Evolutionary conservation across 2,888 invertebrate species (phyloP), one percentile per base, ranked within the genome.

Genomic region (Scaptodrosophila latifasciaeformis): DNA sequence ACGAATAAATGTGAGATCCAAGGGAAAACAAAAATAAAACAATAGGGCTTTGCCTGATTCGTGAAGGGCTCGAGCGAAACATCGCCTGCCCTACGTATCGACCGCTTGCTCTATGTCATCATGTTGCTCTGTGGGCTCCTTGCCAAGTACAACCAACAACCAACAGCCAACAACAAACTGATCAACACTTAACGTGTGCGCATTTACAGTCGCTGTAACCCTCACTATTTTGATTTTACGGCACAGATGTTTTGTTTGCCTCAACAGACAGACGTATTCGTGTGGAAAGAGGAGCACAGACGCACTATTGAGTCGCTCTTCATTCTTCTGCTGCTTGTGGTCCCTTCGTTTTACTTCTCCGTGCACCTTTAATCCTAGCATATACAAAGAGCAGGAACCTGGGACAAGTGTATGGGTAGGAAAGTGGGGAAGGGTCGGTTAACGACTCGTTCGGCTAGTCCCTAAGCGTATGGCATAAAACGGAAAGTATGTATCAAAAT

Each of bases 281-380:
- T 21, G 49, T 17, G 27, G 27, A 43, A 9, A 2, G 10, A 27
- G 13, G 27, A 31, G 5, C 43, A 24, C 18, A 31, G 10, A 42
- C 39, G 43, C 54, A 44, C 56, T 61, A 46, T 55, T 31, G 27
- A 62, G 59, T 66, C 42, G 39, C 42, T 49, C 53, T 51, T 47
- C 45, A 53, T 54, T 24, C 49, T 47, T 49, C 35, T 40, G 42
- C 46, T 45, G 34, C 40, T 39, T 47, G 43, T 43, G 39, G 48
- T 55, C 47, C 58, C 56, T 67, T 55, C 59, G 51, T 60, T 55
- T 56, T 62, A 58, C 57, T 77, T 64, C 61, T 74, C 63, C 65
- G 65, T 78, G 81, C 75, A 48, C 67, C 79, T 71, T 81, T 77
- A 77, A 77, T 77, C 76, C 76, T 77, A 81, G 81, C 78, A 77